Evolutionary conservation across 2,113 vertebrate genomes (phyloP), one percentile per base, ranked within the genome.

Genomic region (Aplodontia rufa): DNA sequence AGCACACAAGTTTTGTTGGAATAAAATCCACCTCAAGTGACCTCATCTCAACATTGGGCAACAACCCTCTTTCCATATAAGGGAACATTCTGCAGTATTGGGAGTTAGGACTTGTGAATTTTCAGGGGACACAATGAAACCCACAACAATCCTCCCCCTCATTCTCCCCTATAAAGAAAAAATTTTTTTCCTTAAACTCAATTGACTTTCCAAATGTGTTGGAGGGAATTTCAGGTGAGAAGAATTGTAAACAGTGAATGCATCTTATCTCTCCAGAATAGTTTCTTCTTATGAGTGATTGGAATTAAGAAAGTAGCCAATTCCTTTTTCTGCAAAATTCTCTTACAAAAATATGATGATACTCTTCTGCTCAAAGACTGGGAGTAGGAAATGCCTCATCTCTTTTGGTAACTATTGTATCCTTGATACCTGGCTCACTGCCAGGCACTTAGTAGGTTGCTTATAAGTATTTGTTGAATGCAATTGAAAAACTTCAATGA

Each of bases 201-300:
- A 45, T 42, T 93, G 60, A 37, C n/a, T 19, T 71, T 49, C 26
- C 2, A 30, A 37, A 82, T n/a, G 16, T 8, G 17, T 79, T 69
- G 49, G 47, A 87, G 13, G 32, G n/a, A 94, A 32, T 69, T 45
- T 22, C 2, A 53, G 30, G 26, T 71, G 20, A 82, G 12, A 76
- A 22, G 17, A 26, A 78, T 92, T 83, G 28, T 88, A 88, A 40
- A 45, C 62, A 47, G 37, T 20, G 11, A 81, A 81, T 45, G 69
- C 22, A 35, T 78, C 91, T 91, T 75, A 60, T 62, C 35, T 91
- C n/a, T 62, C 42, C 53, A 58, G 91, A 94, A 79, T 55, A 75
- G 88, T 91, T 76, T 91, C 37, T 28, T 87, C 19, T 86, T 82
- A 78, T 6, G 51, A 78, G 11, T 55, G 51, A 71, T n/a, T 68